Evolutionary conservation across 2,888 invertebrate species (phyloP), one percentile per base, ranked within the genome.

Genomic region (Eugnorisma glareosa): DNA sequence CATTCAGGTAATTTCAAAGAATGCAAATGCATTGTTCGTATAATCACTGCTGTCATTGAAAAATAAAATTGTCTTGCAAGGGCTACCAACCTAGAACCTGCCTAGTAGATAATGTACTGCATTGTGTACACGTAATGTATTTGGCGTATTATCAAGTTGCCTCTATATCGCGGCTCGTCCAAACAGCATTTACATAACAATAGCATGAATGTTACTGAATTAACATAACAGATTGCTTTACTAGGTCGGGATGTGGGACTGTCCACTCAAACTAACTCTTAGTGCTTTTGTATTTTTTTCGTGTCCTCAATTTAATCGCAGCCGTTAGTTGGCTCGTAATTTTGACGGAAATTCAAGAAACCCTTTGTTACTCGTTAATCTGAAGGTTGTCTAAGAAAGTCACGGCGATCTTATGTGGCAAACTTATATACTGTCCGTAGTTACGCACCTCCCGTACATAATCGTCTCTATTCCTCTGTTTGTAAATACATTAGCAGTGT

Each of bases 211-310:
- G 92, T 92, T 91, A 85, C 90, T 82, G 89, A 91, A 93, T 94
- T 94, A 93, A 93, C 95, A 94, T 94, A 94, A 94, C 91, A 93
- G 92, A 93, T 93, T 91, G 90, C 87, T 90, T 91, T 93, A 93
- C 90, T 95, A 93, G 94, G 95, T 93, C 93, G 93, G 87, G 83
- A 88, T 87, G 89, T 87, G 89, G 84, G 83, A 88, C 86, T 78
- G 84, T 78, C 82, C 86, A 81, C 67, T 83, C 73, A 67, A 67
- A 75, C 70, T 81, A 73, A 79, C 82, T 81, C 77, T 82, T 64
- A 54, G n/a, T 35, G 61, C 71, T 73, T 74, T 69, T 79, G 66
- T 75, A 35, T 63, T 57, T 69, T 75, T 79, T 63, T 79, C 21
- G 67, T 72, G 63, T 71, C 37, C 75, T 68, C 68, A 71, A 57